Conservation (phyloP, 2,888 invertebrate genomes). For the Apeira syringaria region DNA sequence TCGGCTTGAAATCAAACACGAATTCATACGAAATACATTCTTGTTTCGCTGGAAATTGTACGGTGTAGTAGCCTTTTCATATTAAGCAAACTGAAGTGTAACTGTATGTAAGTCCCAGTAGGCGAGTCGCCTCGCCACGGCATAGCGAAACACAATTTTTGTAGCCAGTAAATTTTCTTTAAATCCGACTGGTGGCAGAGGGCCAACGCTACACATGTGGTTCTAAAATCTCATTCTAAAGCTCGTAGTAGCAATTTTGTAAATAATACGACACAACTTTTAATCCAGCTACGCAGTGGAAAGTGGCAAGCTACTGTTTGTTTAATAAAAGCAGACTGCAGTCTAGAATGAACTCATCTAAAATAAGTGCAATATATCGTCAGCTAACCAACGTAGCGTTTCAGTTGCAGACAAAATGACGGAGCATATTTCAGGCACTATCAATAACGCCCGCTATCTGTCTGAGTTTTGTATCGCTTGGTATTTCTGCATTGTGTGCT, state of each 20-base stretch:
- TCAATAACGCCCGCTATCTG: slow-evolving; percentile 48
- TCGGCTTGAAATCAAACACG: slow-evolving; percentile 37
- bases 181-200: slow-evolving; percentile 62
- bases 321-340: slow-evolving; percentile 42
- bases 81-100: slow-evolving; percentile 72
- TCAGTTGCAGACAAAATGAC: slow-evolving; percentile 55
- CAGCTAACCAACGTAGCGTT: slow-evolving; percentile 47
- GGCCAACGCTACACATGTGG: slow-evolving; percentile 60
- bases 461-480: slow-evolving; percentile 41
- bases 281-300: slow-evolving; percentile 13
- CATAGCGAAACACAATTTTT: slow-evolving; percentile 58
- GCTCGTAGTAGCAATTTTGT: slow-evolving; percentile 45
- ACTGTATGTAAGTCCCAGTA: slow-evolving; percentile 46
- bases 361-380: slow-evolving; percentile 51
- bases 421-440: slow-evolving; percentile 50
- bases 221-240: slow-evolving; percentile 56
- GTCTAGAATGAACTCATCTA: slow-evolving; percentile 41
- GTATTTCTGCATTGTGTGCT: slow-evolving; percentile 43
- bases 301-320: slow-evolving; percentile 27
- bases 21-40: slow-evolving; percentile 55
- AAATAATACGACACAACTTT: slow-evolving; percentile 41
- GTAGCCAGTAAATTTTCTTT: slow-evolving; percentile 70
- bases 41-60: slow-evolving; percentile 60
- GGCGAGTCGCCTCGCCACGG: slow-evolving; percentile 38
- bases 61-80: slow-evolving; percentile 55